phyloP scores from a whole-genome alignment of 2,888 invertebrate species.

The Tholera decimalis region DNA sequence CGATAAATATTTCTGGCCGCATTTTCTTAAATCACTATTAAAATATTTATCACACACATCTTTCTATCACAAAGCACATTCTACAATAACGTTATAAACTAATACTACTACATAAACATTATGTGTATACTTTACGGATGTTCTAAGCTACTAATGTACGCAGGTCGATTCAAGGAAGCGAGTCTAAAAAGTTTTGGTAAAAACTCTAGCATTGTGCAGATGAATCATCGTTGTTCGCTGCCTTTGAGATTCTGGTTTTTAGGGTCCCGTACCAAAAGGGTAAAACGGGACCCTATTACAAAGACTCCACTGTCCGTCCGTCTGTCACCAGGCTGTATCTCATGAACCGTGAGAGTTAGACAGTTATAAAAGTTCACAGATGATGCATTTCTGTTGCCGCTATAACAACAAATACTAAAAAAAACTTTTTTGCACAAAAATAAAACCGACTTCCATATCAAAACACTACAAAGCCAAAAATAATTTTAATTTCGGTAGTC shows the following conservation, averaged over 20 bases:
- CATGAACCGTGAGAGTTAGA: too few relatives aligned
- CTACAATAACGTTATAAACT: conserved; percentile 39
- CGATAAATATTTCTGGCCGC: conserved; percentile 14
- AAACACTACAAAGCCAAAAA: too few relatives aligned
- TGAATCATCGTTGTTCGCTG: conserved; percentile 23
- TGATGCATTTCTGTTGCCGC: too few relatives aligned
- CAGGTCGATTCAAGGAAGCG: conserved; percentile 48
- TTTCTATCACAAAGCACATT: conserved; percentile 31
- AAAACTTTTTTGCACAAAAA: too few relatives aligned
- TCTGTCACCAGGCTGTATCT: too few relatives aligned
- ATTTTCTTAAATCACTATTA: conserved; percentile 32
- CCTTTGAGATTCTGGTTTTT: neutral
- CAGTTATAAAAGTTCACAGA: too few relatives aligned
- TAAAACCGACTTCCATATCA: too few relatives aligned
- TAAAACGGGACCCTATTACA: too few relatives aligned
- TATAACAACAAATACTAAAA: too few relatives aligned
- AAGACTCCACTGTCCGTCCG: too few relatives aligned
- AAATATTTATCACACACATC: conserved; percentile 38
- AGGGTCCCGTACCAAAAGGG: too few relatives aligned
- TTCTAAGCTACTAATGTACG: conserved; percentile 18
- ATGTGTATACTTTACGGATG: conserved; percentile 44
- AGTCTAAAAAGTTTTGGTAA: conserved; percentile 50
- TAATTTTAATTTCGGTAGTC: too few relatives aligned
- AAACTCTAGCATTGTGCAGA: conserved; percentile 32
- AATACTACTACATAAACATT: conserved; percentile 7